A percentile compares a stretch with the other conserved stretches of the same genome.
Conservation (phyloP, 2,888 invertebrate species). For the Lycaena phlaeas region DNA sequence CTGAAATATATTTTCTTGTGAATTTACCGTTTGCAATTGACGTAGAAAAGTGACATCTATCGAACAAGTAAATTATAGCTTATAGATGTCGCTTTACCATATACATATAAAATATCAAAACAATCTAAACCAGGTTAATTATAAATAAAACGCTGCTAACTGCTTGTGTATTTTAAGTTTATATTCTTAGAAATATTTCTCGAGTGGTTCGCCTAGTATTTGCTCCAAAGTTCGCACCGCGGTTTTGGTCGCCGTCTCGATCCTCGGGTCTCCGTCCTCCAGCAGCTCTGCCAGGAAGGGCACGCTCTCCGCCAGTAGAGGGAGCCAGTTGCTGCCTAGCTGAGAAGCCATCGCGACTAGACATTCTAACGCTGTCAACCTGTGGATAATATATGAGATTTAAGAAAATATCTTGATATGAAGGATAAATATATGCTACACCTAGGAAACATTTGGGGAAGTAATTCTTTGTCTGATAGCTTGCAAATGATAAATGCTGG, state of each 20-base stretch:
- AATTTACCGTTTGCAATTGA: too few relatives aligned
- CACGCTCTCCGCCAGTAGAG: slow-evolving; percentile 92
- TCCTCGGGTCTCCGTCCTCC: slow-evolving; percentile 89
- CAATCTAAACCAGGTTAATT: background rate
- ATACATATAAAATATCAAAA: too few relatives aligned
- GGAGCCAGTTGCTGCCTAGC: slow-evolving; percentile 90
- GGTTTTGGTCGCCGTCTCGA: slow-evolving; percentile 84
- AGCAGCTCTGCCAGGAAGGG: slow-evolving; percentile 94
- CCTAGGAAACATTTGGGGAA: too few relatives aligned
- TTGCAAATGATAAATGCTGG: too few relatives aligned
- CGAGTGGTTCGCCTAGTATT: slow-evolving; percentile 90
- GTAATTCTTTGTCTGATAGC: too few relatives aligned
- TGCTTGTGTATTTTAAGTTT: too few relatives aligned
- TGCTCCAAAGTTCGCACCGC: slow-evolving; percentile 89
- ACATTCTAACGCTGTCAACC: slow-evolving; percentile 80
- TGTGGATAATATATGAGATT: slow-evolving; percentile 29
- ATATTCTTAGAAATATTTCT: slow-evolving; percentile 88
- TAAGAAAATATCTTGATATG: too few relatives aligned
- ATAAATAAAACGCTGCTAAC: too few relatives aligned
- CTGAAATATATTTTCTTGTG: too few relatives aligned
- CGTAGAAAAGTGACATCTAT: background rate
- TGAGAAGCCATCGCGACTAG: slow-evolving; percentile 86
- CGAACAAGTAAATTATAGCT: too few relatives aligned
- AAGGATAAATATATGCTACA: too few relatives aligned
- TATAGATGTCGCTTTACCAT: background rate